phyloP scores from a whole-genome alignment of 2,888 invertebrate genomes.

The Osmoderma eremita region DNA sequence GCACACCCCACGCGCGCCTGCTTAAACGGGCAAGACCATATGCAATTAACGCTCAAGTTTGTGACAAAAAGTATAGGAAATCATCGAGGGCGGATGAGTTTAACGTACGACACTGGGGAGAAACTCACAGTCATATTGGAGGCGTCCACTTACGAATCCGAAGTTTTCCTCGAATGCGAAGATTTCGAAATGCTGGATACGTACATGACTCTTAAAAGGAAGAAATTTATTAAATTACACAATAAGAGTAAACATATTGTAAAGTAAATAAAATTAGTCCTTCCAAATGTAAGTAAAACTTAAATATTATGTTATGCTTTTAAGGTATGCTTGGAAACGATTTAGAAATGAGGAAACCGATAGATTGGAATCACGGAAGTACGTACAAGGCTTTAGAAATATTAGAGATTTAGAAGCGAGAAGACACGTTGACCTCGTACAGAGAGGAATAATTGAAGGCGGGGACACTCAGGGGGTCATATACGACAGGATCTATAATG shows the following conservation, averaged over 20 bases:
- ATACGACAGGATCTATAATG: slow-evolving; percentile 62
- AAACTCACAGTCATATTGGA: slow-evolving; percentile 63
- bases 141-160: slow-evolving; percentile 65
- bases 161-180: slow-evolving; percentile 66
- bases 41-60: slow-evolving; percentile 66
- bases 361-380: slow-evolving; percentile 50
- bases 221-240: slow-evolving; percentile 53
- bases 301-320: slow-evolving; percentile 53
- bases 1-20: slow-evolving; percentile 67
- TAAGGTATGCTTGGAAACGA: slow-evolving; percentile 66
- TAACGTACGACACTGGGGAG: slow-evolving; percentile 66
- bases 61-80: slow-evolving; percentile 65
- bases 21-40: slow-evolving; percentile 64
- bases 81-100: slow-evolving; percentile 58
- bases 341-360: slow-evolving; percentile 64
- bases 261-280: background rate
- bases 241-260: slow-evolving; percentile 69
- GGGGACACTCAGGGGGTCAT: slow-evolving; percentile 57
- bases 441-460: slow-evolving; percentile 56
- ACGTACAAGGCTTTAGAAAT: slow-evolving; percentile 50
- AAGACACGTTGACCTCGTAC: slow-evolving; percentile 53
- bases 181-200: slow-evolving; percentile 68
- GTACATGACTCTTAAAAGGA: slow-evolving; percentile 68
- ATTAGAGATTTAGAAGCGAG: slow-evolving; percentile 55
- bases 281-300: background rate